Evolutionary conservation across 2,797 vertebrate genomes (phyloP).

Genomic region (Pelodytes ibericus): DNA sequence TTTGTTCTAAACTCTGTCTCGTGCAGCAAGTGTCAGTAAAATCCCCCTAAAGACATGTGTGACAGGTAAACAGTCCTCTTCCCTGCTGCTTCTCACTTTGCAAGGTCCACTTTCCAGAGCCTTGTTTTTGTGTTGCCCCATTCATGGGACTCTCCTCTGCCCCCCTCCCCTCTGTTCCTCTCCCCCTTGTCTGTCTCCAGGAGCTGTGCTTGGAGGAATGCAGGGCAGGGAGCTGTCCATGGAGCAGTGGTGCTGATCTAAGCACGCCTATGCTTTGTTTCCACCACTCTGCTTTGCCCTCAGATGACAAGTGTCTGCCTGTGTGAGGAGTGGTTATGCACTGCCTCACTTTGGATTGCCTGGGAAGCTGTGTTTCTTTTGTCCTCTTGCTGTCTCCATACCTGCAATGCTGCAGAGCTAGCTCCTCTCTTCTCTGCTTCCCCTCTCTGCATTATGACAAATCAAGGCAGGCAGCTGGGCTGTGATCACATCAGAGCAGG

Average conservation of each 20-base stretch:
- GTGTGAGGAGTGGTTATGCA: conserved; percentile 43
- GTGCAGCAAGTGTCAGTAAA: conserved; percentile 7
- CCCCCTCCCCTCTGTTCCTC: conserved; percentile 64
- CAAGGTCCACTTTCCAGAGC: conserved; percentile 11
- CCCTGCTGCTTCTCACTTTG: conserved; percentile 64
- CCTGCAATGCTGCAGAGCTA: conserved; percentile 88
- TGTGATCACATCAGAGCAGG: conserved; percentile 41
- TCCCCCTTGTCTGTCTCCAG: conserved; percentile 49
- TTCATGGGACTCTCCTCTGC: conserved; percentile 63
- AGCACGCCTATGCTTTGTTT: conserved; percentile 49
- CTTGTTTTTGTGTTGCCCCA: background rate
- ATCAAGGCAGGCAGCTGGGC: conserved; percentile 85
- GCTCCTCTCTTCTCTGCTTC: conserved; percentile 73
- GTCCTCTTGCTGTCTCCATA: conserved; percentile 81
- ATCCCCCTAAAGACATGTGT: conserved; percentile 26
- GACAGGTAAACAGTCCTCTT: conserved; percentile 66
- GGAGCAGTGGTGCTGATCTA: conserved; percentile 50
- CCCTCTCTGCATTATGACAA: conserved; percentile 85
- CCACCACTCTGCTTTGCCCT: conserved; percentile 31
- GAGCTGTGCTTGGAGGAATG: conserved; percentile 54
- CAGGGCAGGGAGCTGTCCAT: conserved; percentile 61
- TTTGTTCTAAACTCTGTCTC: conserved; percentile 30
- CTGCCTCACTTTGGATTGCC: conserved; percentile 29
- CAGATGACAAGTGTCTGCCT: conserved; percentile 60
- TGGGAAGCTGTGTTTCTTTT: conserved; percentile 68